Evolutionary conservation across 1,140 invertebrate genomes (phyloP), one percentile per base, ranked within the genome.

Genomic region (Drosophila teissieri): DNA sequence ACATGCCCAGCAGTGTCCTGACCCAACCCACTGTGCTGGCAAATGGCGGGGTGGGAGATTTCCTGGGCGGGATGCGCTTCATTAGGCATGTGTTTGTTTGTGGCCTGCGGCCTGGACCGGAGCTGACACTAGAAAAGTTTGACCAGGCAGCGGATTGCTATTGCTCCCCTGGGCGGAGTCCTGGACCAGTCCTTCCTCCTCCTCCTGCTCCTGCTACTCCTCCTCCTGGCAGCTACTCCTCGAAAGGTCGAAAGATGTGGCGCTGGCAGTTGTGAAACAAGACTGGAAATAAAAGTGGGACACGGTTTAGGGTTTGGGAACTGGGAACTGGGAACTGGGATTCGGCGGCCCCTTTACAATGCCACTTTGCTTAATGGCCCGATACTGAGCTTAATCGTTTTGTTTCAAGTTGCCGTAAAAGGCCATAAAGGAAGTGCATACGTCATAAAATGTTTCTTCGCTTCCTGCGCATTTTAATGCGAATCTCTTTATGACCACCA

Each of bases 81-180:
- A 72, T 68, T 72, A 72, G 63, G 52, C 52, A 72, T 68, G 49
- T 72, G 63, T 69, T 57, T 69, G 68, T 72, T 56, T 68, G 64
- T 57, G 65, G 61, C 64, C 60, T 68, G 64, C 46, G 64, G 64
- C 45, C 37, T 44, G 64, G 37, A 67, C 58, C 64, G 58, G 60
- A 51, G 36, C 64, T 51, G 64, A 64, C 58, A 67, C 63, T 67
- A 63, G 57, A 63, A 63, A 67, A 67, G 64, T 67, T 67, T 67
- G 58, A 51, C 64, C 45, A 36, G 64, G n/a, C 60, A 17, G 64
- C 37, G 60, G 60, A 65, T 14, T 12, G 37, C 31, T 31, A 39
- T 68, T 68, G 60, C 22, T 68, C 64, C 64, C 60, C 64, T 22
- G 64, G 63, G 63, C 24, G 11, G 17, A 22, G 24, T 14, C 44